These are phyloP conservation scores for Mesoclemmys tuberculata DNA, from an alignment of 2,113 vertebrate genomes.

Conservation along the genomic window DNA sequence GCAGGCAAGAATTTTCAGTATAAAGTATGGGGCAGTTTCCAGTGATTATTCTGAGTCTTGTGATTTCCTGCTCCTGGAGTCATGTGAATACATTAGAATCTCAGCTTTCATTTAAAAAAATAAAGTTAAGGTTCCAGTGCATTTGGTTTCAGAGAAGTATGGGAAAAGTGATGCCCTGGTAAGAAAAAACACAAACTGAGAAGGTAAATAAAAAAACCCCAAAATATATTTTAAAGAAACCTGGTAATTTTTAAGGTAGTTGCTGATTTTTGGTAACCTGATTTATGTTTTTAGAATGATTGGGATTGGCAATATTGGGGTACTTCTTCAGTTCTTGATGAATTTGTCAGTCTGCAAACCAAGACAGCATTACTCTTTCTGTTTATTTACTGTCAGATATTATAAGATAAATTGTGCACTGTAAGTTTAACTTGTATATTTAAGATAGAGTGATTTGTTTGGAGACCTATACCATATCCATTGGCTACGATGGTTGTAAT, in stretches of 20 bases:
- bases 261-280: not conserved
- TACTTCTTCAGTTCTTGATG: not conserved
- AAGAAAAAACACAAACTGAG: no score
- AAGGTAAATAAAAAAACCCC: no score
- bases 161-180: no score
- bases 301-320: not conserved
- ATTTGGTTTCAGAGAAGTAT: no score
- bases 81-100: not conserved
- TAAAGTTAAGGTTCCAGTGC: not conserved
- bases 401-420: not conserved
- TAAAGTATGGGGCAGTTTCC: not conserved
- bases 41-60: not conserved
- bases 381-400: not conserved
- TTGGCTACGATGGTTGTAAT: not conserved
- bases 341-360: not conserved
- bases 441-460: not conserved
- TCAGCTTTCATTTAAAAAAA: not conserved
- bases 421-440: not conserved
- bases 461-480: not conserved
- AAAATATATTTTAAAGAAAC: not conserved
- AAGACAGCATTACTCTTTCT: not conserved
- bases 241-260: no score
- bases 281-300: not conserved
- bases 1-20: rapidly evolving
- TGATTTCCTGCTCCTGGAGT: not conserved